Percentiles rank a stretch among this genome's conserved stretches.
phyloP scores from a whole-genome alignment of 2,113 vertebrate species.

The Todiramphus saurophagus region DNA sequence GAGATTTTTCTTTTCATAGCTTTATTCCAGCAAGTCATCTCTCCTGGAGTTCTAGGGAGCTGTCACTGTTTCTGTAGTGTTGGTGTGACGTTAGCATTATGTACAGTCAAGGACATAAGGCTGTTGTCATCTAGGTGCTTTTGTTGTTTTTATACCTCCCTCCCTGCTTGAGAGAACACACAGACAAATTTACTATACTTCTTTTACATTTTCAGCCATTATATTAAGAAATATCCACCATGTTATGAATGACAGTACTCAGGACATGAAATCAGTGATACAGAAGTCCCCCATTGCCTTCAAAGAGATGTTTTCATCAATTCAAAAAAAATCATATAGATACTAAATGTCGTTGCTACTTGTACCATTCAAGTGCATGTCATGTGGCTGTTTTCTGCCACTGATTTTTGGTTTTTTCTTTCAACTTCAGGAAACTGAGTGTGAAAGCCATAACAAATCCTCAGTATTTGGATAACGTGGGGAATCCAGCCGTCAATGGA shows the following conservation, averaged over 20 bases:
- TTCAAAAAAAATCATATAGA: not conserved
- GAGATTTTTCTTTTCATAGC: not conserved
- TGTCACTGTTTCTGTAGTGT: not conserved
- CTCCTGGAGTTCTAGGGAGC: not conserved
- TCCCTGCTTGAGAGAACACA: rapidly evolving
- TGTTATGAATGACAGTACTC: not conserved
- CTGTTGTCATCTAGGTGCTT: not conserved
- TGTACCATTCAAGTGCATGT: rapidly evolving
- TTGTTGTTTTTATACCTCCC: not conserved
- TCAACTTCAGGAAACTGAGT: slow-evolving; percentile 84
- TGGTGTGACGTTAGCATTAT: not conserved
- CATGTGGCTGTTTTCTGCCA: rapidly evolving
- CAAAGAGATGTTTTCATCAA: not conserved
- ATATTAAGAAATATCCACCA: not conserved
- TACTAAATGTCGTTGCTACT: rapidly evolving
- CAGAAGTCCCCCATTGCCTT: not conserved
- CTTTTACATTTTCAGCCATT: too few relatives aligned
- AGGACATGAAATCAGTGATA: not conserved
- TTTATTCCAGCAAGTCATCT: not conserved
- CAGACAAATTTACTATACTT: not conserved
- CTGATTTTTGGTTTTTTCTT: not conserved
- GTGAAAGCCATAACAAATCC: slow-evolving; percentile 88
- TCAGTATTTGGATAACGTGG: slow-evolving; percentile 84
- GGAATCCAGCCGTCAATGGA: slow-evolving; percentile 85
- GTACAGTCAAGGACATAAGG: rapidly evolving